Base-by-base conservation (phyloP, 2,797 vertebrate genomes). In the Molossus molossus region DNA sequence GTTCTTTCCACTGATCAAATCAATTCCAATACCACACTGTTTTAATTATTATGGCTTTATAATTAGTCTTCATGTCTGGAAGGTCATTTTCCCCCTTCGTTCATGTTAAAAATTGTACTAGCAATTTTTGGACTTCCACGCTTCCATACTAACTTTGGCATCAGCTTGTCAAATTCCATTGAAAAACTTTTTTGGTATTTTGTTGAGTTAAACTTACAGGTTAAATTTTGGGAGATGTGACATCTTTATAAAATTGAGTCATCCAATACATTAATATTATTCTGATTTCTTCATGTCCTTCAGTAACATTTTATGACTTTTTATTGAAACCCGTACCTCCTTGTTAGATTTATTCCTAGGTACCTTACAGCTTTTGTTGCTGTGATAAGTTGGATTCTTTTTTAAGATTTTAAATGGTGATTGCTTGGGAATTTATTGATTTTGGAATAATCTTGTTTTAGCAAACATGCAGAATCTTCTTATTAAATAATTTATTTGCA, bases 31-130 rank as follows among this genome's bases (percentile, higher is more conserved):
- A 86, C 37, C 55, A 70, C 60, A 87, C 25, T 96, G 79, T 92
- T 90, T 96, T 87, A 95, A 87, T 93, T 79, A 75, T 53, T 69
- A 25, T 67, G 87, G 48, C 57, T 94, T 94, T 90, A 85, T 92
- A 69, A 58, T 23, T 60, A 92, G 65, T 87, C 84, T 85, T 85
- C 65, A 33, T 55, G 9, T 94, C 4, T 57, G 69, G 62, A 53
- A 76, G 75, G n/a, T 4, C 14, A 9, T 48, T 18, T 21, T 18
- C 21, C 14, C 27, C 29, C 62, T 88, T 60, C 50, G 60, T 90
- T 92, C 58, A 58, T 87, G 80, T 67, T 45, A 29, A 67, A 92
- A 94, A 73, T 67, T 15, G 0, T 48, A 15, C 75, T 90, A 62
- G 13, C 53, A 73, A 21, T 45, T 88, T 97, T 45, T 5, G 70